phyloP scores from a whole-genome alignment of 2,888 invertebrate genomes.

The Microchrysa polita region DNA sequence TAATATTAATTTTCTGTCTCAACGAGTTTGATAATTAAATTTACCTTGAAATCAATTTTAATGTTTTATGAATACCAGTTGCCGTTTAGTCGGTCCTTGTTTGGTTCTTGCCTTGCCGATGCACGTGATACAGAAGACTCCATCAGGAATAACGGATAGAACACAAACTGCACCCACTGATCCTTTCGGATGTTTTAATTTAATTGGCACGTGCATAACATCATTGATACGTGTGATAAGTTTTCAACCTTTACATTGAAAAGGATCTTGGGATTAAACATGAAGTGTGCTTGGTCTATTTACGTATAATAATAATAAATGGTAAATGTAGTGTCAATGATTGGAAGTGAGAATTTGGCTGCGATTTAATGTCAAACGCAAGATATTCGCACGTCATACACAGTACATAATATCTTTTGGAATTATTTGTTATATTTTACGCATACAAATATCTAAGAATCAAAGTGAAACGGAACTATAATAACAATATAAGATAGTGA shows the following conservation, averaged over 20 bases:
- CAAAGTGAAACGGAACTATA: no score
- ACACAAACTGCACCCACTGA: constrained; percentile 17
- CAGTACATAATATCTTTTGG: no score
- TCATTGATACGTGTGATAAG: constrained; percentile 48
- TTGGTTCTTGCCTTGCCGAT: constrained; percentile 11
- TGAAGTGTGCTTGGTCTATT: constrained; percentile 35
- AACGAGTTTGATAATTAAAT: constrained; percentile 52
- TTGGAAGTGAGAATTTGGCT: constrained; percentile 3
- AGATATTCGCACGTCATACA: not conserved
- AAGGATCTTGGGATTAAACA: constrained; percentile 6
- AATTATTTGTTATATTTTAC: no score
- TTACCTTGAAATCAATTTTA: constrained; percentile 52
- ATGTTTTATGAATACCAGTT: constrained; percentile 46
- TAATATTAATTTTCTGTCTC: constrained; percentile 52
- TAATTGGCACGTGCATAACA: constrained; percentile 51
- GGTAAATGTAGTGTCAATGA: not conserved
- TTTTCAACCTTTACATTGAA: constrained; percentile 11
- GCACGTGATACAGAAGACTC: not conserved
- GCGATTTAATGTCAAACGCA: not conserved
- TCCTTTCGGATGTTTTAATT: constrained; percentile 33
- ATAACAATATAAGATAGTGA: no score
- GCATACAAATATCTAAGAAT: no score
- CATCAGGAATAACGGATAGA: constrained; percentile 9
- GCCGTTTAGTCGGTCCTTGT: constrained; percentile 37
- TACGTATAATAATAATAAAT: constrained; percentile 14